phyloP scores from a whole-genome alignment of 2,888 invertebrate species.

The Operophtera brumata region DNA sequence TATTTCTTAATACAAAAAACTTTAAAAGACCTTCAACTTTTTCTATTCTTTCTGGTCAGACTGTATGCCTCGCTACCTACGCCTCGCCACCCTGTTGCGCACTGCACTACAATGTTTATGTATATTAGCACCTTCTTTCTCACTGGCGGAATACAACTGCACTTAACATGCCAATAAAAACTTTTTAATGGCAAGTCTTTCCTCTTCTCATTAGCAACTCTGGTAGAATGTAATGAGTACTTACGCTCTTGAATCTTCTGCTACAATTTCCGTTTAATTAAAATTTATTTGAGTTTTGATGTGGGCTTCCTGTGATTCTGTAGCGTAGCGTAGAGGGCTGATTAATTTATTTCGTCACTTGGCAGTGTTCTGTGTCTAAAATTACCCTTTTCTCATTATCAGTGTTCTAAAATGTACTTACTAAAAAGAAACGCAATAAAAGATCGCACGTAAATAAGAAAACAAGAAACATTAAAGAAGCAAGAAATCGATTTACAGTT shows the following conservation, averaged over 20 bases:
- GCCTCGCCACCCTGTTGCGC: constrained; percentile 71
- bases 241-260: constrained; percentile 7
- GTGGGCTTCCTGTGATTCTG: constrained; percentile 17
- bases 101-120: constrained; percentile 69
- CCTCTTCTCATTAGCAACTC: constrained; percentile 14
- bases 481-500: background rate
- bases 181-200: constrained; percentile 24
- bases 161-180: constrained; percentile 18
- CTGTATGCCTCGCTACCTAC: constrained; percentile 40
- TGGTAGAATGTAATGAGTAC: constrained; percentile 5
- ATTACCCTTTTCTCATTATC: background rate
- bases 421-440: background rate
- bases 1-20: constrained; percentile 33
- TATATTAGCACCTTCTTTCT: constrained; percentile 24
- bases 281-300: constrained; percentile 15
- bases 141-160: constrained; percentile 21
- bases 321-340: constrained; percentile 15
- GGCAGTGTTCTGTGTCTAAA: constrained; percentile 1
- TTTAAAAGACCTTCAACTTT: background rate
- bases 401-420: background rate
- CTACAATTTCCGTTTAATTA: constrained; percentile 5
- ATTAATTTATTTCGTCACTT: constrained; percentile 6
- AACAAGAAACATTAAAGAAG: background rate
- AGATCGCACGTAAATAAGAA: background rate
- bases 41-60: constrained; percentile 33